A percentile compares a stretch with the other conserved stretches of the same genome.
phyloP scores from a whole-genome alignment of 2,797 vertebrate species.

The Babyrousa celebensis region DNA sequence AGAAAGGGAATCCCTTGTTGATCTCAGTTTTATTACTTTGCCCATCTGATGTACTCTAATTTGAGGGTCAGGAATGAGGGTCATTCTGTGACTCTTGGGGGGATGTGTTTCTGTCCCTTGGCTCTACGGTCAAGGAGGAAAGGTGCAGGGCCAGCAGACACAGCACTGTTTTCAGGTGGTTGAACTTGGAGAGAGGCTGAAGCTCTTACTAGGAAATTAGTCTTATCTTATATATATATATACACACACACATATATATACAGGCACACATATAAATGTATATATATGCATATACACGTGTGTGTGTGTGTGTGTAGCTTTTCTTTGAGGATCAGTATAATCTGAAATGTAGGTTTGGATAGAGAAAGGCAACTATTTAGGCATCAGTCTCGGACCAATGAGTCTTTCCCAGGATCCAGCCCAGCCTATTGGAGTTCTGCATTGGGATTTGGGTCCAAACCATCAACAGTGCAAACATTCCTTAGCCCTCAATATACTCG shows the following conservation, averaged over 20 bases:
- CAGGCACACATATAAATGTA: too few relatives aligned
- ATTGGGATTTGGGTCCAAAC: not conserved
- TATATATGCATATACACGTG: too few relatives aligned
- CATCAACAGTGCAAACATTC: not conserved
- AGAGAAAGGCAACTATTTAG: not conserved
- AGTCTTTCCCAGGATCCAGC: not conserved
- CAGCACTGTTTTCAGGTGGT: not conserved
- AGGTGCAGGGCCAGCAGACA: not conserved
- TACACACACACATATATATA: too few relatives aligned
- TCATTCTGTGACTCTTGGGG: not conserved
- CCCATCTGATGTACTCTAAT: not conserved
- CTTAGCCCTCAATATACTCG: not conserved
- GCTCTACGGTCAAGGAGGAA: not conserved
- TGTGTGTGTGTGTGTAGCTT: not conserved
- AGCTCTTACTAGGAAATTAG: not conserved
- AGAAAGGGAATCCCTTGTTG: not conserved
- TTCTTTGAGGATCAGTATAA: not conserved
- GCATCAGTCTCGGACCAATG: not conserved
- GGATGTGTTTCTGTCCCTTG: not conserved
- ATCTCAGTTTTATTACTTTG: constrained; percentile 31
- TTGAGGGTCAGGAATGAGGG: not conserved
- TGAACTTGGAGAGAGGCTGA: not conserved
- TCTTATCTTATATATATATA: too few relatives aligned
- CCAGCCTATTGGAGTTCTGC: not conserved
- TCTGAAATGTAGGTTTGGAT: not conserved